A percentile compares a stretch with the other conserved stretches of the same genome.
Conservation (phyloP, 2,888 invertebrate genomes). For the Campaea margaritaria region DNA sequence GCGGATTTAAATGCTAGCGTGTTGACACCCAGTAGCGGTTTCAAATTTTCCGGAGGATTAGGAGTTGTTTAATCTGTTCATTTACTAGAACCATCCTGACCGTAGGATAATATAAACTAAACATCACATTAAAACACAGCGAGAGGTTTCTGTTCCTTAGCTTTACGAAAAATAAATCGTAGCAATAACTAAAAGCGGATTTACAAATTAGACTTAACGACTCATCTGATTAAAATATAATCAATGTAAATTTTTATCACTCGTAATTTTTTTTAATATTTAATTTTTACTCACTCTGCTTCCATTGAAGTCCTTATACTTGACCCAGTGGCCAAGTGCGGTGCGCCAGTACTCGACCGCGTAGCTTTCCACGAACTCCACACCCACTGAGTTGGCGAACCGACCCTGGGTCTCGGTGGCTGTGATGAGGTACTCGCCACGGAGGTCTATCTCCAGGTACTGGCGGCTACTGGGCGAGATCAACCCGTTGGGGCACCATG, state of each 20-base stretch:
- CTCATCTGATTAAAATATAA: no score
- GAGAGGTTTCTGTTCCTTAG: no score
- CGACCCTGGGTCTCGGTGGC: conserved; percentile 95
- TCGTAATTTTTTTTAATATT: no score
- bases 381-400: conserved; percentile 95
- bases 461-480: conserved; percentile 91
- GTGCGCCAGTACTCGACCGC: conserved; percentile 92
- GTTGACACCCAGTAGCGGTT: conserved; percentile 31
- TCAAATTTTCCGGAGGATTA: conserved; percentile 19
- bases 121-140: no score
- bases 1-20: conserved; percentile 31
- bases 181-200: no score
- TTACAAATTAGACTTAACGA: no score
- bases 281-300: conserved; percentile 87
- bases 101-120: background rate
- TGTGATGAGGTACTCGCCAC: conserved; percentile 90
- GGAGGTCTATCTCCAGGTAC: conserved; percentile 92
- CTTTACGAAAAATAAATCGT: no score
- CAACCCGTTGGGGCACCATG: conserved; percentile 95
- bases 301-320: conserved; percentile 91
- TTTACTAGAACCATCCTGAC: conserved; percentile 15
- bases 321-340: conserved; percentile 88
- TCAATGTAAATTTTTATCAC: no score
- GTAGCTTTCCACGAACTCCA: conserved; percentile 94
- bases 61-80: conserved; percentile 20